These are phyloP conservation scores for Mellilla xanthometata DNA, from an alignment of 2,888 invertebrate genomes.

Conservation along the genomic window DNA sequence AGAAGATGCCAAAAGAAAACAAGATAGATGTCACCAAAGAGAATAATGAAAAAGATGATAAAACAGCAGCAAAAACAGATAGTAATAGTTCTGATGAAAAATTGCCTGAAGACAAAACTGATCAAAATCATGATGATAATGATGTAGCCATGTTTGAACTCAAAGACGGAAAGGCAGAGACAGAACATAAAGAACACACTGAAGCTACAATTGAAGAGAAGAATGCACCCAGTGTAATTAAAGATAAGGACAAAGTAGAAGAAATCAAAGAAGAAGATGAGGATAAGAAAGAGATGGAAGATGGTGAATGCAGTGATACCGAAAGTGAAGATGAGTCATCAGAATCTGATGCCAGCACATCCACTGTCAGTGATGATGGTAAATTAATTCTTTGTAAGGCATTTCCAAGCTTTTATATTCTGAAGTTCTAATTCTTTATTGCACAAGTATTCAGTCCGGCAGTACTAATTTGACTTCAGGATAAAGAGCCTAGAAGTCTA, in stretches of 20 bases:
- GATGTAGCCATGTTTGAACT: constrained; percentile 6
- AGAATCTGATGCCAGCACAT: constrained; percentile 59
- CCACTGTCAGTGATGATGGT: constrained; percentile 75
- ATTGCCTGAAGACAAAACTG: constrained; percentile 4
- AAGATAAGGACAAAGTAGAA: constrained; percentile 8
- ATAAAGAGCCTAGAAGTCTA: too few relatives aligned
- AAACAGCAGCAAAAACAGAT: constrained; percentile 15
- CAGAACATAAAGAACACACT: not conserved
- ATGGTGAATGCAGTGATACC: constrained; percentile 86
- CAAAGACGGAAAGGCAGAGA: not conserved
- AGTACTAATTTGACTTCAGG: too few relatives aligned
- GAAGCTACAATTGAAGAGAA: not conserved
- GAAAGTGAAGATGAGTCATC: constrained; percentile 48
- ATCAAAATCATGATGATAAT: not conserved
- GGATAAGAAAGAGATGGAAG: constrained; percentile 76
- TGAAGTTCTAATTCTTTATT: too few relatives aligned
- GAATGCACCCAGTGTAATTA: constrained; percentile 9
- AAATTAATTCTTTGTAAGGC: constrained; percentile 33
- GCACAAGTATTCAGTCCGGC: too few relatives aligned
- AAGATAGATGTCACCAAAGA: constrained; percentile 8
- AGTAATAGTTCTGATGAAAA: not conserved
- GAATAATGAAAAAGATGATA: not conserved
- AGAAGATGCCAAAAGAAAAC: constrained; percentile 6
- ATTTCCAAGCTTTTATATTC: not conserved
- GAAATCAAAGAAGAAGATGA: constrained; percentile 24